Evolutionary conservation across 2,797 vertebrate species (phyloP), one percentile per base, ranked within the genome.

Genomic region (Rhabdomys pumilio): DNA sequence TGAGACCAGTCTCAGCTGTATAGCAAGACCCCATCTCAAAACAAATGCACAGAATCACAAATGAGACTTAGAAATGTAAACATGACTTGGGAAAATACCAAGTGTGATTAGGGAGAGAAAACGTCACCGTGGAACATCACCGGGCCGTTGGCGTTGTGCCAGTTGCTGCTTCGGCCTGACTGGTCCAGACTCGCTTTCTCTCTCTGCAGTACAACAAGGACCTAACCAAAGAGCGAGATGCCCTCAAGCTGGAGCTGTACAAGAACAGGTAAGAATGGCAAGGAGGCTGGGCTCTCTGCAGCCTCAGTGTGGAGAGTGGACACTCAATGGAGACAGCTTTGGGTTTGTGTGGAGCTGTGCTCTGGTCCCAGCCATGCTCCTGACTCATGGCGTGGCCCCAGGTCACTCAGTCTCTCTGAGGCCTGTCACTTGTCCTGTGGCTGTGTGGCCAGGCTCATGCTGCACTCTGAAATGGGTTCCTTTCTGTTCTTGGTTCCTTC

Each of bases 211-310:
- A 99, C 94, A 99, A 99, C 97, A 99, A 99, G 98, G 99, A 99
- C 26, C 97, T 99, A 94, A 99, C 99, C 98, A 99, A 99, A 97
- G 99, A 99, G 77, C 98, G 99, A 88, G 99, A 99, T 97, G 97
- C 92, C 96, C 98, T 99, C 89, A 99, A 99, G 95, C 97, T 99
- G 93, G 99, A 99, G 93, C 94, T 99, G 75, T 99, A 99, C 94
- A 99, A 99, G 97, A 98, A 99, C 76, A 99, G 98, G 99, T 99
- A 98, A 99, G 99, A 89, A 6, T 50, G 50, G 90, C 67, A n/a
- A 29, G 81, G n/a, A 0, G 14, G 72, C 20, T 12, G 67, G 61
- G 55, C 24, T 6, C 34, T n/a, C 11, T 11, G 8, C 76, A 72
- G 65, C 53, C 44, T 22, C 6, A 20, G 59, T 57, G 29, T 1